A percentile compares a stretch with the other conserved stretches of the same genome.
These are phyloP conservation scores for Turdus rufiventris DNA, from an alignment of 2,113 vertebrate genomes.

Conservation along the genomic window DNA sequence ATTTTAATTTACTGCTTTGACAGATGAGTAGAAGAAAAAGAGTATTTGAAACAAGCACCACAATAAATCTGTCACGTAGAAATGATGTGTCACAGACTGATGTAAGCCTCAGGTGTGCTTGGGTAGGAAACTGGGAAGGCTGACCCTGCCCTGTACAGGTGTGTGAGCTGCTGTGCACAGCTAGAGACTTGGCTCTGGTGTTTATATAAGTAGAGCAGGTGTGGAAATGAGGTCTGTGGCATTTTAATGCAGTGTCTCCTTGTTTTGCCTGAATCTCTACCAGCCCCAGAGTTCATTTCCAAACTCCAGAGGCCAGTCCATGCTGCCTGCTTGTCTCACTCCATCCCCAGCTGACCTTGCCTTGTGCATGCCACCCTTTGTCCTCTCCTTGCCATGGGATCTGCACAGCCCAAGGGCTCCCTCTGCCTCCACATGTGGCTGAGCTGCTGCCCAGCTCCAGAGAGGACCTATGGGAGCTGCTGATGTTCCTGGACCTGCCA, in stretches of 20 bases:
- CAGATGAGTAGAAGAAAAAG: conserved; percentile 23
- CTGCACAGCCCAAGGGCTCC: not conserved
- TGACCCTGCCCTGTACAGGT: not conserved
- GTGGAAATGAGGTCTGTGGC: not conserved
- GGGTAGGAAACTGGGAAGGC: not conserved
- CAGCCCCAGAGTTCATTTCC: not conserved
- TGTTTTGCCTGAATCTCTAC: not conserved
- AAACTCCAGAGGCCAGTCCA: not conserved
- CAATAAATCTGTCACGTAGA: not conserved
- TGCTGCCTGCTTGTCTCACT: fast-evolving
- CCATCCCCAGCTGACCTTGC: not conserved
- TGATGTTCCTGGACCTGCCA: not conserved
- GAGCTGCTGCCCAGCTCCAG: not conserved
- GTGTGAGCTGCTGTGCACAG: not conserved
- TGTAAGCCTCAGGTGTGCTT: not conserved
- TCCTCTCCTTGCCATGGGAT: not conserved
- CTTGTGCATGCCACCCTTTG: fast-evolving
- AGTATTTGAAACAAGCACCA: not conserved
- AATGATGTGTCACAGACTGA: not conserved
- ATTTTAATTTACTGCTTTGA: not conserved
- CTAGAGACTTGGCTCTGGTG: not conserved
- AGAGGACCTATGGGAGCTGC: not conserved
- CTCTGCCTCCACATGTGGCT: not conserved
- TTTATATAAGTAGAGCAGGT: not conserved
- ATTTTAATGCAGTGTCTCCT: not conserved